Evolutionary conservation across 1,140 invertebrate species (phyloP).

Genomic region (Ostrea edulis): DNA sequence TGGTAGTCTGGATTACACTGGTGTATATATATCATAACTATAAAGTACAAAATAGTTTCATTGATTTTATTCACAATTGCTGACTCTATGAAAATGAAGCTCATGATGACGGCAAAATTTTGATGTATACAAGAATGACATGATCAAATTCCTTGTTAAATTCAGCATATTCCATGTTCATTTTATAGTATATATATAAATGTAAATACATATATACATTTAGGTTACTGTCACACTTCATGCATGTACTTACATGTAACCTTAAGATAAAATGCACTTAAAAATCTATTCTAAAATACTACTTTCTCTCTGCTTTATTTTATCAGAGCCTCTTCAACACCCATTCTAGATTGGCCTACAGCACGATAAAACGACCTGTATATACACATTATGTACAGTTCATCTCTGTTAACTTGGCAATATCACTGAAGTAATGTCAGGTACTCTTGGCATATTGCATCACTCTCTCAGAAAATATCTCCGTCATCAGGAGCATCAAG

Average conservation of each 20-base stretch:
- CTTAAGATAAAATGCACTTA: not conserved
- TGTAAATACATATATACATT: no score
- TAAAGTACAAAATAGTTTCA: no score
- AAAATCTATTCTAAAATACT: not conserved
- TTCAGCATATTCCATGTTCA: no score
- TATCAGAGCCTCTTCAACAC: not conserved
- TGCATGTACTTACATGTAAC: not conserved
- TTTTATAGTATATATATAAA: no score
- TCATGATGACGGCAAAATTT: not conserved
- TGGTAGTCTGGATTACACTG: not conserved
- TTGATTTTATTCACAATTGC: not conserved
- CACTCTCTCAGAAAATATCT: constrained; percentile 79
- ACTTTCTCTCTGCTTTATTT: not conserved
- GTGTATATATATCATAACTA: no score
- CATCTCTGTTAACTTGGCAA: not conserved
- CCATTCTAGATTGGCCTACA: not conserved
- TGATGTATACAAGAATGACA: no score
- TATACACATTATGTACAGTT: not conserved
- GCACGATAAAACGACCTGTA: not conserved
- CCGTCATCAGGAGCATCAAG: constrained; percentile 89
- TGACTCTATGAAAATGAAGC: not conserved
- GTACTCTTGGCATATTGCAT: not conserved
- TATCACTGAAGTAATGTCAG: not conserved
- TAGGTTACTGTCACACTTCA: not conserved
- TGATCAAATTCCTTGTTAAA: no score